phyloP scores from a whole-genome alignment of 2,888 invertebrate species.

The Zygaena filipendulae region DNA sequence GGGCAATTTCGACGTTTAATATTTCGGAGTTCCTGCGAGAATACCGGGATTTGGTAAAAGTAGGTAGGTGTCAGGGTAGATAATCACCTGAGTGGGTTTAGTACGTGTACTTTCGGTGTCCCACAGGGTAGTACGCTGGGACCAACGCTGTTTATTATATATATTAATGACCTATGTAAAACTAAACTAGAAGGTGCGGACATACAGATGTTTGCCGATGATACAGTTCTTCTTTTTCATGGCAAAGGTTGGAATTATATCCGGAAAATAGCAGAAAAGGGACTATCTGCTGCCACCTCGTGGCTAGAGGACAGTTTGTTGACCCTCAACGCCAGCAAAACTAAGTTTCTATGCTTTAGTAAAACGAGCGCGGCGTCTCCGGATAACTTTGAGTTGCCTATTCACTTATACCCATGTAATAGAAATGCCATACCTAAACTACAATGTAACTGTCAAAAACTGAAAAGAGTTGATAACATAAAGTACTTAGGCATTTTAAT shows the following conservation, averaged over 20 bases:
- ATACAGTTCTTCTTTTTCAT: conserved; percentile 1
- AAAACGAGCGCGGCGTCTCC: not conserved
- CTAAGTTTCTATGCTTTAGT: not conserved
- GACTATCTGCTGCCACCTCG: not conserved
- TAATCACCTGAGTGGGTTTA: too few relatives aligned
- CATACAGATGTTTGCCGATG: conserved; percentile 1
- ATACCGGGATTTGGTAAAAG: too few relatives aligned
- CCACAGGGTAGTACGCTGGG: conserved; percentile 1
- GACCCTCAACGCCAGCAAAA: not conserved
- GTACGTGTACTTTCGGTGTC: not conserved
- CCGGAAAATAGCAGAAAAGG: not conserved
- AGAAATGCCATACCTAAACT: too few relatives aligned
- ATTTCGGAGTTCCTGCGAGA: too few relatives aligned
- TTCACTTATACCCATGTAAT: not conserved
- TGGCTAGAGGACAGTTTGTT: conserved; percentile 1
- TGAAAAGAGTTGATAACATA: too few relatives aligned
- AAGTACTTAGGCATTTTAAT: too few relatives aligned
- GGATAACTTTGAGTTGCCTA: not conserved
- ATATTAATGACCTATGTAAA: conserved; percentile 1
- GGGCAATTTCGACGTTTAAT: too few relatives aligned
- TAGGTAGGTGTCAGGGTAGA: too few relatives aligned
- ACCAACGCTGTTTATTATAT: conserved; percentile 1
- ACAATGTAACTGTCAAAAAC: too few relatives aligned
- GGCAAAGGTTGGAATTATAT: not conserved
- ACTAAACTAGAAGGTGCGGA: not conserved